Evolutionary conservation across 2,888 invertebrate genomes (phyloP), one percentile per base, ranked within the genome.

Genomic region (Creontiades dilutus): DNA sequence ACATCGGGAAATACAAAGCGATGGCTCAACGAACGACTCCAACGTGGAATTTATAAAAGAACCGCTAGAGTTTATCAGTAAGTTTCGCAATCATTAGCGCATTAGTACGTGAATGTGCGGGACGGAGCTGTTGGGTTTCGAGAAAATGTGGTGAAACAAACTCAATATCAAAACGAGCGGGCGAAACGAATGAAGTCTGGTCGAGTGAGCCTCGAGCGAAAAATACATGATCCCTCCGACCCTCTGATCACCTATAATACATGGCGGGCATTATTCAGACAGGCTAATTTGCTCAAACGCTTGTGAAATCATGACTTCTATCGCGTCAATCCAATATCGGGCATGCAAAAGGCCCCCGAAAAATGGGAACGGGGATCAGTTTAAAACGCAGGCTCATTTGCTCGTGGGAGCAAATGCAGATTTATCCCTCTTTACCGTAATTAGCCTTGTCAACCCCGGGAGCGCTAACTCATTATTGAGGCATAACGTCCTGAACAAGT

Each of bases 381-480:
- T 68, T 23, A 23, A 52, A 68, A 68, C 27, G 19, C 68, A 11
- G 68, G 61, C 61, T 61, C 23, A 68, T 68, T 68, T 68, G 68
- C 27, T 23, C 68, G 23, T 19, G 9, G 78, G 37, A 46, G 86
- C 46, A 19, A 19, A 75, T 47, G 86, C 46, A 75, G 48, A 86
- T 86, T 86, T 68, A 75, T 86, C 86, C 75, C 86, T 86, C 75
- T 86, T 85, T 75, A 86, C 68, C 86, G 68, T 75, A 86, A 86
- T 86, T 86, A 86, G 86, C 75, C 61, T 57, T 57, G 85, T 68
- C 85, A 85, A 68, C 82, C 48, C n/a, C 14, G 23, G 27, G n/a
- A 27, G 48, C 82, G 46, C 48, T 82, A 52, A 82, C 82, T 82
- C 82, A 82, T 82, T 82, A 82, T 82, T 82, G 85, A 85, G 61